Evolutionary conservation across 2,113 vertebrate species (phyloP).

Genomic region (Psettodes erumei): DNA sequence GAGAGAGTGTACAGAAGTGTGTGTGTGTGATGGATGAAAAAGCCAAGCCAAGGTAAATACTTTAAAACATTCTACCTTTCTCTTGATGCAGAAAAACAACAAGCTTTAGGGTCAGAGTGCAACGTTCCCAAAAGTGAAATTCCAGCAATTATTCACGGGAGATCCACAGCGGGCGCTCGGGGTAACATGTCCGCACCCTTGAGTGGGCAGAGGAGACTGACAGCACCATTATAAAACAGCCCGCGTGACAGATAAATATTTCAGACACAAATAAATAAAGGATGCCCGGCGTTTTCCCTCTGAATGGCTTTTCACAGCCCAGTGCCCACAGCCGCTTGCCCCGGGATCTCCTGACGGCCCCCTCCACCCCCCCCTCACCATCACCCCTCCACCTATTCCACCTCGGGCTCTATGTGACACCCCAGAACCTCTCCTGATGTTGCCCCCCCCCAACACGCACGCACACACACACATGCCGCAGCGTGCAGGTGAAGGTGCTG

Average conservation of each 20-base stretch:
- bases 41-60: slow-evolving; percentile 75
- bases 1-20: not conserved
- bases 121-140: slow-evolving; percentile 87
- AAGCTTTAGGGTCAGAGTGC: slow-evolving; percentile 80
- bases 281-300: slow-evolving; percentile 91
- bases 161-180: slow-evolving; percentile 82
- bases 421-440: slow-evolving; percentile 57
- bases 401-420: slow-evolving; percentile 57
- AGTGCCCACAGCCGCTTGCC: slow-evolving; percentile 88
- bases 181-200: slow-evolving; percentile 85
- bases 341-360: slow-evolving; percentile 82
- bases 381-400: slow-evolving; percentile 59
- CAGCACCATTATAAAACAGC: slow-evolving; percentile 94
- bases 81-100: slow-evolving; percentile 80
- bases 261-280: slow-evolving; percentile 99
- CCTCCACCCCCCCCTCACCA: slow-evolving; percentile 68
- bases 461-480: slow-evolving; percentile 42
- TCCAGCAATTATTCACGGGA: slow-evolving; percentile 87
- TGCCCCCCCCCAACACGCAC: slow-evolving; percentile 3
- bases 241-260: slow-evolving; percentile 98
- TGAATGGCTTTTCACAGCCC: slow-evolving; percentile 91
- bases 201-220: slow-evolving; percentile 88
- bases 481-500: slow-evolving; percentile 80
- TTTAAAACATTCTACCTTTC: slow-evolving; percentile 79
- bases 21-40: slow-evolving; percentile 64